Conservation (phyloP, 2,888 invertebrate genomes). For the Mesoligia furuncula region DNA sequence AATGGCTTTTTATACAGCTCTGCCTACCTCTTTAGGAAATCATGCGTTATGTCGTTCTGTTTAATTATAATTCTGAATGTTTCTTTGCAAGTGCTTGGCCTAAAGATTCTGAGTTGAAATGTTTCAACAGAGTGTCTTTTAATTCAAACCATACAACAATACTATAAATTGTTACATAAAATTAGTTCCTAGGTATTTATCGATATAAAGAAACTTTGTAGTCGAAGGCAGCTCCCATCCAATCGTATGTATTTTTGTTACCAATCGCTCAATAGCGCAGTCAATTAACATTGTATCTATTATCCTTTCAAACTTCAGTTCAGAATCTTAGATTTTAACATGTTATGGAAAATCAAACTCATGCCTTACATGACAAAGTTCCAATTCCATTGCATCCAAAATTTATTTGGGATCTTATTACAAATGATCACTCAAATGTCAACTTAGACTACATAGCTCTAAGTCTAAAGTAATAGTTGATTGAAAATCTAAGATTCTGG, state of each 20-base stretch:
- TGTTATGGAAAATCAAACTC: background rate
- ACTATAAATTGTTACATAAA: conserved; percentile 47
- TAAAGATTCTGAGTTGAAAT: background rate
- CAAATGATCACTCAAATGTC: background rate
- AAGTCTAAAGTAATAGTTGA: background rate
- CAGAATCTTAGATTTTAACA: conserved; percentile 12
- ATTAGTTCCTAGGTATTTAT: conserved; percentile 45
- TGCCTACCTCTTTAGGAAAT: background rate
- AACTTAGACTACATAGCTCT: background rate
- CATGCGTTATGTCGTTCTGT: background rate
- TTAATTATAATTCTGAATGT: background rate
- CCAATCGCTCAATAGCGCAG: conserved; percentile 59
- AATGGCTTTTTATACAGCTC: background rate
- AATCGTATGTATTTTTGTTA: conserved; percentile 38
- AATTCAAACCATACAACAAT: conserved; percentile 32
- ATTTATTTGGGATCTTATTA: background rate
- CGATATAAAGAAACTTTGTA: conserved; percentile 41
- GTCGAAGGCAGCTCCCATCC: conserved; percentile 44
- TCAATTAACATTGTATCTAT: conserved; percentile 63
- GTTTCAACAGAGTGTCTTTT: conserved; percentile 18
- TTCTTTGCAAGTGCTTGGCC: background rate
- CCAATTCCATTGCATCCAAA: background rate
- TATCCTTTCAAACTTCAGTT: conserved; percentile 21
- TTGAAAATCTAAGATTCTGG: conserved; percentile 18
- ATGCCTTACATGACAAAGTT: background rate